A percentile compares a stretch with the other conserved stretches of the same genome.
Evolutionary conservation across 2,888 invertebrate species (phyloP).

Genomic region (Pollenia angustigena): DNA sequence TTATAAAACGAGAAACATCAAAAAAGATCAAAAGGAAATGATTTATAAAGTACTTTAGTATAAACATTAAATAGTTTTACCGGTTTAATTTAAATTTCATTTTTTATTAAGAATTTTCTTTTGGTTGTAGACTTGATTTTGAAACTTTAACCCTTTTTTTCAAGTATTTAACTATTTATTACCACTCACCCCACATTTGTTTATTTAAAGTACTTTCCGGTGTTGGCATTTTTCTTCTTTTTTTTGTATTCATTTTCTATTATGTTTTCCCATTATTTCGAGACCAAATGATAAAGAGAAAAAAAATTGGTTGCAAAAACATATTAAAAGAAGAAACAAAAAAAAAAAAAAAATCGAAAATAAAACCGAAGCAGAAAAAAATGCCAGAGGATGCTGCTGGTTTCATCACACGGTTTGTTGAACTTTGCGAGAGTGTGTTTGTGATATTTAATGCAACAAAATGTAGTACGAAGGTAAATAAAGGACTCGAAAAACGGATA

Average conservation of each 20-base stretch:
- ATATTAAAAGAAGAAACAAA: not conserved
- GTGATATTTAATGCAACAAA: not conserved
- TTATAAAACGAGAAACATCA: too few relatives aligned
- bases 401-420: conserved; percentile 66
- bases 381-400: conserved; percentile 59
- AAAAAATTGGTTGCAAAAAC: conserved; percentile 2
- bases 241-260: not conserved
- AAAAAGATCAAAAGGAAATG: too few relatives aligned
- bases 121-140: too few relatives aligned
- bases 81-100: too few relatives aligned
- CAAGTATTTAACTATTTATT: too few relatives aligned
- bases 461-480: not conserved
- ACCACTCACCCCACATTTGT: too few relatives aligned
- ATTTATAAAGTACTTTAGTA: too few relatives aligned
- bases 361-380: conserved; percentile 26
- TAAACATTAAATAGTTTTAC: too few relatives aligned
- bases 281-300: conserved; percentile 7
- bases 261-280: conserved; percentile 34
- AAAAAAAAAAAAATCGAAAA: not conserved
- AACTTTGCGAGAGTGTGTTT: conserved; percentile 43
- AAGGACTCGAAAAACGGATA: conserved; percentile 7
- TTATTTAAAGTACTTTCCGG: conserved; percentile 4
- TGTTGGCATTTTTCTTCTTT: not conserved
- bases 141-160: too few relatives aligned
- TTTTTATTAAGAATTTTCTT: too few relatives aligned